Conservation (phyloP, 2,797 vertebrate species). For the Peromyscus melanophrys region DNA sequence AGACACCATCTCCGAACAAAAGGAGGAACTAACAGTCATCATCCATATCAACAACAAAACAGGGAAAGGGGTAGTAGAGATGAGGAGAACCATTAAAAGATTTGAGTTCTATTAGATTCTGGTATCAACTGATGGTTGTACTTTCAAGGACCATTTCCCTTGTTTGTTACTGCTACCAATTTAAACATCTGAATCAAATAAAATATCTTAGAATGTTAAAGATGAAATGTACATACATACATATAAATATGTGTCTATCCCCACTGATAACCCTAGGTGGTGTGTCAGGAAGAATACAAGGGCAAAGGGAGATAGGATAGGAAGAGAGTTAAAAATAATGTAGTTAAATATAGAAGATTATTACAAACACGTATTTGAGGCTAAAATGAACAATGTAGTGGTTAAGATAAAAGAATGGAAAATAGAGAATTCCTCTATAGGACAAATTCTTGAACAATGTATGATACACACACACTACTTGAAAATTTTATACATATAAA, state of each 20-base stretch:
- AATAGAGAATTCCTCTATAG: background rate
- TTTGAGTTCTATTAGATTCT: background rate
- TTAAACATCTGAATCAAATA: slow-evolving; percentile 3
- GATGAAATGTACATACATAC: background rate
- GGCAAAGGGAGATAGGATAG: too few relatives aligned
- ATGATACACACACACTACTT: background rate
- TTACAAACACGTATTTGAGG: background rate
- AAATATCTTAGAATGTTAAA: slow-evolving; percentile 40
- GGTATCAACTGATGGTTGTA: background rate
- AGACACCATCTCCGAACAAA: background rate
- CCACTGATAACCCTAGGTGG: background rate
- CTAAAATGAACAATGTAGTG: background rate
- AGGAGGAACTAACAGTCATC: background rate
- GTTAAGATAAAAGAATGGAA: slow-evolving; percentile 3
- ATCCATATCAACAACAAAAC: background rate
- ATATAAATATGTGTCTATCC: background rate
- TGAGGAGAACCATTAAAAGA: background rate
- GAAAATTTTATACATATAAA: slow-evolving; percentile 8
- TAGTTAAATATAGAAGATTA: background rate
- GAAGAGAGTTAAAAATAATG: background rate
- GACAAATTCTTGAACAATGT: background rate
- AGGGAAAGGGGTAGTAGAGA: background rate
- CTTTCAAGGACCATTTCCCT: background rate
- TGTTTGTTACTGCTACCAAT: background rate
- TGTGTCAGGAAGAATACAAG: background rate